Percentiles rank a stretch among this genome's conserved stretches.
phyloP scores from a whole-genome alignment of 2,113 vertebrate species.

The Camelus bactrianus region DNA sequence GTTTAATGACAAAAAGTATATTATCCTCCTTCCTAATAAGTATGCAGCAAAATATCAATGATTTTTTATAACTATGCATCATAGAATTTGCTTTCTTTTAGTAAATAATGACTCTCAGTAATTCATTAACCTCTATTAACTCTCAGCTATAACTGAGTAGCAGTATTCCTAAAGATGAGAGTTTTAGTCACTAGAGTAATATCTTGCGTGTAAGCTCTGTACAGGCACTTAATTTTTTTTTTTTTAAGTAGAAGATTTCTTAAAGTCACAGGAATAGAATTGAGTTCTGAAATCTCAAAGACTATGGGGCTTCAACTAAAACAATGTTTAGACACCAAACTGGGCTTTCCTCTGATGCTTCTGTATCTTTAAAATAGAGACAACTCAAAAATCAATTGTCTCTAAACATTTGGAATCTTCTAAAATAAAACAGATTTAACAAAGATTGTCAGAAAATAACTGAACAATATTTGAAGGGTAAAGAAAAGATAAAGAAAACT shows the following conservation, averaged over 20 bases:
- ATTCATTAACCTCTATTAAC: slow-evolving; percentile 61
- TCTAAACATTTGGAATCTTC: not conserved
- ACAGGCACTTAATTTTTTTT: not conserved
- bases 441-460: not conserved
- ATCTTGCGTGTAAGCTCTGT: not conserved
- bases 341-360: not conserved
- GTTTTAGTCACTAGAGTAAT: slow-evolving; percentile 21
- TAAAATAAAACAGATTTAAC: not conserved
- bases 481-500: not conserved
- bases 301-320: not conserved
- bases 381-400: not conserved
- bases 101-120: slow-evolving; percentile 59
- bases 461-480: not conserved
- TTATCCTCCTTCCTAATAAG: not conserved
- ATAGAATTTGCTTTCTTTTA: slow-evolving; percentile 45
- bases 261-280: not conserved
- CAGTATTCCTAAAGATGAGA: not conserved
- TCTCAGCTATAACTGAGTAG: slow-evolving; percentile 40
- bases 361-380: slow-evolving; percentile 28
- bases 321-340: not conserved
- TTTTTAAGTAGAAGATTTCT: not conserved
- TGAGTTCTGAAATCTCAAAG: slow-evolving; percentile 36
- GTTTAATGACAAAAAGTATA: slow-evolving; percentile 55
- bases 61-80: slow-evolving; percentile 32
- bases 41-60: not conserved